Evolutionary conservation across 2,113 vertebrate species (phyloP), one percentile per base, ranked within the genome.

Genomic region (Thunnus thynnus): DNA sequence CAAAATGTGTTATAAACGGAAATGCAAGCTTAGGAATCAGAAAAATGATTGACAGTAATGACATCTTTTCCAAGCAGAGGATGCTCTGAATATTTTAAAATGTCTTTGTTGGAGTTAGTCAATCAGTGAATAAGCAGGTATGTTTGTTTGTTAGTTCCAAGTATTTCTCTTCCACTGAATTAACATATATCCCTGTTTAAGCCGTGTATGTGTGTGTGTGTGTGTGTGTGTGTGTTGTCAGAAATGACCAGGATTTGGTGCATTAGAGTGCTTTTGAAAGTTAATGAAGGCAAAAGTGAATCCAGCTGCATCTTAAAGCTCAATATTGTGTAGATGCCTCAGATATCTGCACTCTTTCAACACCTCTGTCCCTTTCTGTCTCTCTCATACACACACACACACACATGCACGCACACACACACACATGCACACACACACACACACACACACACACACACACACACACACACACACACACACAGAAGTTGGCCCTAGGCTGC

Each of bases 401-500:
- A 36, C 32, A 36, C 32, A 36, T 7, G 7, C 32, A 36, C 32
- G 18, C 55, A 22, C 47, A 66, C 51, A 44, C 62, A 63, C 70
- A 52, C 61, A 61, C 30, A 60, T 27, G 54, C n/a, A 48, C 36
- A 73, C 61, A 16, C 67, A n/a, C 63, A 63, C 69, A 67, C 71
- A 72, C 72, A 69, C 58, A 74, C 62, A 57, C 73, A 57, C 62
- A 58, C 56, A 61, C 58, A 56, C 75, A 54, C 71, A 52, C 82
- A 75, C 69, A 36, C 61, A 68, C 67, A 27, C 54, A 72, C 50
- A 58, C 46, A 36, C 32, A 36, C 32, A 90, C 89, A 82, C 76
- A 83, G 65, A 81, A 62, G 58, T 68, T 77, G 76, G 68, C 87
- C 69, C 44, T 87, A 79, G 85, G 82, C 89, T 73, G 87, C 86